Conservation (phyloP, 2,797 vertebrate species). For the Pangasius djambal region DNA sequence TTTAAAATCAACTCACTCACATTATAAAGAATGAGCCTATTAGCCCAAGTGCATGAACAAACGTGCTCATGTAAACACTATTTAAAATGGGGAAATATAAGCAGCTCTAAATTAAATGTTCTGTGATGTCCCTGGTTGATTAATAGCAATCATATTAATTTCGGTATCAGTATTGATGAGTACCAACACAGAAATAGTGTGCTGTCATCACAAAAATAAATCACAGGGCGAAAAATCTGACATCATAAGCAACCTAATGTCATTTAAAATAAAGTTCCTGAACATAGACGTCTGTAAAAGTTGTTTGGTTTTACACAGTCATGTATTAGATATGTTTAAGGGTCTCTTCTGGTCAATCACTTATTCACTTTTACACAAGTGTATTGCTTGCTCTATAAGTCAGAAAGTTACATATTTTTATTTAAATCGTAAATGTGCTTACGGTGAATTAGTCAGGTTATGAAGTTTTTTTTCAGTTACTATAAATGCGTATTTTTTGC, state of each 20-base stretch:
- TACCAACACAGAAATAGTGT: neutral
- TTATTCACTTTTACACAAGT: constrained; percentile 1
- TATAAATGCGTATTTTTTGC: constrained; percentile 42
- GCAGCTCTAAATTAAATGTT: neutral
- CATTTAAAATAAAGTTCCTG: neutral
- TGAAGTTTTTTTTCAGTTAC: neutral
- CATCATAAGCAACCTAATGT: neutral
- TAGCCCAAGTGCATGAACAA: neutral
- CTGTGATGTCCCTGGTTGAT: neutral
- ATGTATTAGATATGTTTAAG: neutral
- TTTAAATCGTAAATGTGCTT: neutral
- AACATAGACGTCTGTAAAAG: neutral
- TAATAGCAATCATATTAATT: neutral
- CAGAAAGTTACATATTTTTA: neutral
- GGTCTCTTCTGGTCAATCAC: neutral
- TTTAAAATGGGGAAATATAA: no score
- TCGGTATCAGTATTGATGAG: neutral
- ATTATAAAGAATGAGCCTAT: neutral
- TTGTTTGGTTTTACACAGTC: neutral
- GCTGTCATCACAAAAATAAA: neutral
- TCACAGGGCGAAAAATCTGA: neutral
- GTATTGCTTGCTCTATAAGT: neutral
- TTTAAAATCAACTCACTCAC: neutral
- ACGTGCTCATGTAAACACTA: neutral
- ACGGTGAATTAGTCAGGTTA: neutral